phyloP scores from a whole-genome alignment of 2,797 vertebrate genomes.

The Cercopithecus hamlyni region DNA sequence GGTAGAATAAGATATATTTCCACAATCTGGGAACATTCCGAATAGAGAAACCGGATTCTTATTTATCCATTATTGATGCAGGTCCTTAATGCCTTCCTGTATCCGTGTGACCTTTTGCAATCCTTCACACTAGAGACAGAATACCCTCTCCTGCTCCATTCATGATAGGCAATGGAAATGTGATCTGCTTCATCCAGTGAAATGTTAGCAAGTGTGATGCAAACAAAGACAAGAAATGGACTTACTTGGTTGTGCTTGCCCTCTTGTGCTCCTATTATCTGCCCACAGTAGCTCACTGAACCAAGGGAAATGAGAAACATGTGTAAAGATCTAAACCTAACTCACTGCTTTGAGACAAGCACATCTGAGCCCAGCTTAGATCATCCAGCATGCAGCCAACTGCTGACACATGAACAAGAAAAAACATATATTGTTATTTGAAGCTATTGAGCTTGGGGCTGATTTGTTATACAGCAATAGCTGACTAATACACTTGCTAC shows the following conservation, averaged over 20 bases:
- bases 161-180: neutral
- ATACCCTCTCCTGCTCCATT: neutral
- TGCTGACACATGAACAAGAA: neutral
- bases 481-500: neutral
- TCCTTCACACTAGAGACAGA: neutral
- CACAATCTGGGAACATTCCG: constrained; percentile 33
- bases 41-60: neutral
- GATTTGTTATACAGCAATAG: neutral
- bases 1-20: neutral
- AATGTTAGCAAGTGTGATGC: neutral
- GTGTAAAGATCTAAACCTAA: neutral
- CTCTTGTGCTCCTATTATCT: neutral
- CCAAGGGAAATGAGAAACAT: neutral
- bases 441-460: neutral
- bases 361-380: neutral
- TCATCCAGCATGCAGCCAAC: neutral
- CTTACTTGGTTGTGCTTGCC: neutral
- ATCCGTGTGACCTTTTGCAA: neutral
- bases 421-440: neutral
- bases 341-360: neutral
- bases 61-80: neutral
- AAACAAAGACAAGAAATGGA: neutral
- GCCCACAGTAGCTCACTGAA: neutral
- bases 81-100: neutral
- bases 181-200: neutral